Evolutionary conservation across 2,797 vertebrate species (phyloP).

Genomic region (Karalla daura): DNA sequence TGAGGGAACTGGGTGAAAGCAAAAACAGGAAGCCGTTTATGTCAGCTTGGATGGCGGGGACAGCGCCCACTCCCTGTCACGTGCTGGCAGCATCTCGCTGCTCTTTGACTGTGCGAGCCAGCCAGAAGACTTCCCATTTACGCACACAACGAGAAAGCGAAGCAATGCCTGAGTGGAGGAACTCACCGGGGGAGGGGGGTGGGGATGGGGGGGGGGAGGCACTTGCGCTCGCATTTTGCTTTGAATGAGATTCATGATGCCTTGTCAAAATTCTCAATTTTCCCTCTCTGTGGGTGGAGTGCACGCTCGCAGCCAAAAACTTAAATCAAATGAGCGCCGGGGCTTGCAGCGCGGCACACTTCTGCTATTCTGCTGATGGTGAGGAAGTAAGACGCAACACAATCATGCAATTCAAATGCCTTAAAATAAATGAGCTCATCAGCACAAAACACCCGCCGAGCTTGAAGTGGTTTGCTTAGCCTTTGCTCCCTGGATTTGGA

Average conservation of each 20-base stretch:
- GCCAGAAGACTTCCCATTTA: slow-evolving; percentile 12
- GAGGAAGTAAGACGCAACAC: slow-evolving; percentile 52
- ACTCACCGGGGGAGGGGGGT: slow-evolving; percentile 4
- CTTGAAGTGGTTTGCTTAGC: slow-evolving; percentile 24
- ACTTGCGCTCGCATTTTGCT: slow-evolving; percentile 13
- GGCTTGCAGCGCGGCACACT: slow-evolving; percentile 22
- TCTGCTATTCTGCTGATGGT: slow-evolving; percentile 45
- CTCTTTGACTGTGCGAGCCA: slow-evolving; percentile 23
- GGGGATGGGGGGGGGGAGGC: background rate
- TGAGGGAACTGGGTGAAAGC: slow-evolving; percentile 19
- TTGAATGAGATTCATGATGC: slow-evolving; percentile 28
- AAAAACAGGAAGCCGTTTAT: slow-evolving; percentile 67
- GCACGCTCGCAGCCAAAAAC: slow-evolving; percentile 14
- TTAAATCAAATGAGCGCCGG: slow-evolving; percentile 32
- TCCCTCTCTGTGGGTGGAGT: slow-evolving; percentile 24
- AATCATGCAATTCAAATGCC: slow-evolving; percentile 42
- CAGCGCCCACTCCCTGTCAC: slow-evolving; percentile 44
- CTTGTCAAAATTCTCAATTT: slow-evolving; percentile 30
- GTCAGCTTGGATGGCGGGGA: slow-evolving; percentile 41
- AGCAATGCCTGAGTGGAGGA: slow-evolving; percentile 8
- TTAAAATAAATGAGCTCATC: slow-evolving; percentile 46
- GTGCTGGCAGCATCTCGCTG: slow-evolving; percentile 49
- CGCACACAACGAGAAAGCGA: slow-evolving; percentile 21
- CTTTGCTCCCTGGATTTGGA: slow-evolving; percentile 6
- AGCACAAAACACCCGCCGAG: slow-evolving; percentile 20